Base-by-base conservation (phyloP, 92 coral and sea anemone genomes). In the Bergia sp. region DNA sequence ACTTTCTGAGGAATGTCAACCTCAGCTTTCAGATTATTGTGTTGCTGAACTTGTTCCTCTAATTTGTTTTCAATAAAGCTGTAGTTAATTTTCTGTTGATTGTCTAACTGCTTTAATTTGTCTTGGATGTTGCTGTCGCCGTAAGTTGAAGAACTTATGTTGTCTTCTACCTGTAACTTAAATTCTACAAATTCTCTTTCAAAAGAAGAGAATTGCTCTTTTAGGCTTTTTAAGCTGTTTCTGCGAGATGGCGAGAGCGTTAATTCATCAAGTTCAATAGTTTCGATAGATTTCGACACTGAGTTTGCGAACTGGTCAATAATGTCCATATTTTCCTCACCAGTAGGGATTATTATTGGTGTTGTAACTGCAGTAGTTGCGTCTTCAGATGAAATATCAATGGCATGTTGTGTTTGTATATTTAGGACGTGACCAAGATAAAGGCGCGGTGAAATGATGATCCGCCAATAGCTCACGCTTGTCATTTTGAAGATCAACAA, bases 401-500 rank as follows among this genome's bases (percentile, higher is more conserved):
- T 57, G 65, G 65, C 11, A 11, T 57, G 20, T 57, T 57, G 11
- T 13, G 65, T 18, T 11, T 57, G 65, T 18, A 11, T 13, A 13
- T 57, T 57, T 57, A 57, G 65, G 20, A 57, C 18, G 38, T 80
- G 57, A 23, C 69, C 83, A 9, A 79, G 69, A 79, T 79, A 79
- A 79, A 1, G 83, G 83, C 39, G 37, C 83, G 21, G 38, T 64
- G 42, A 42, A 65, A 37, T 66, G 47, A 40, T 73, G 42, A 73
- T 73, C 77, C 44, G 77, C 61, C 23, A 4, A 9, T n/a, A 21
- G 7, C 18, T 65, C 45, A 0, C 12, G 75, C 0, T 42, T 43
- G 61, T 67, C 21, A 47, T 66, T 44, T 13, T 65, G 58, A 23
- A 41, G 47, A 39, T 80, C 71, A 9, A 88, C 90, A 13, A 88